Percentiles rank a stretch among this genome's conserved stretches.
Conservation (phyloP, 2,888 invertebrate genomes). For the Reticulitermes lucifugus region DNA sequence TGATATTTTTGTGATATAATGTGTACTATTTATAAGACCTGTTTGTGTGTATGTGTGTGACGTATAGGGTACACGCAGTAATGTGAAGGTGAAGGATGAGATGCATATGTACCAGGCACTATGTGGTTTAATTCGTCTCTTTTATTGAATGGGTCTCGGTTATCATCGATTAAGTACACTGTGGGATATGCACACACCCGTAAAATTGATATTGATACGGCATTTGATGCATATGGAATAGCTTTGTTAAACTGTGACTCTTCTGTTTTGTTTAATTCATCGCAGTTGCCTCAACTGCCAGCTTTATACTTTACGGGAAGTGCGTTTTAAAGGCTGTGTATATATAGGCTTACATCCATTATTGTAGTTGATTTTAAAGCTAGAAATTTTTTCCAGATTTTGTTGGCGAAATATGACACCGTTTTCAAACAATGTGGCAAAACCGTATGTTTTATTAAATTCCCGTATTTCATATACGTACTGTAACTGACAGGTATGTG, state of each 20-base stretch:
- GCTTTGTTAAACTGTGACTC: background rate
- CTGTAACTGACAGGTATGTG: background rate
- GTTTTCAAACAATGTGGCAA: background rate
- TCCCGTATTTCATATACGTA: background rate
- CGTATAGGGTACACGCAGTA: background rate
- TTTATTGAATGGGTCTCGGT: background rate
- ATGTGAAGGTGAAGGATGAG: background rate
- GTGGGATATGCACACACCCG: background rate
- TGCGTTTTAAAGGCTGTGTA: background rate
- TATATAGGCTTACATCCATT: background rate
- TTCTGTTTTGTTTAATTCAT: background rate
- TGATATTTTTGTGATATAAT: too few species aligned
- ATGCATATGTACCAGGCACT: background rate
- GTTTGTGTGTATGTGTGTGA: background rate
- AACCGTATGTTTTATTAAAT: background rate
- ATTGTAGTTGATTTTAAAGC: background rate
- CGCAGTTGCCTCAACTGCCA: background rate
- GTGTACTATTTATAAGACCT: too few species aligned
- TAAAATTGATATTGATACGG: conserved; percentile 27
- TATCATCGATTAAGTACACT: conserved; percentile 12
- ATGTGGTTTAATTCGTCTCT: background rate
- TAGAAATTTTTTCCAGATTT: background rate
- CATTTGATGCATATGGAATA: background rate
- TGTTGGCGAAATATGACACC: background rate
- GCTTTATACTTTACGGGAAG: background rate